A percentile compares a stretch with the other conserved stretches of the same genome.
These are phyloP conservation scores for Embiotoca jacksoni DNA, from an alignment of 2,113 vertebrate species.

Conservation along the genomic window DNA sequence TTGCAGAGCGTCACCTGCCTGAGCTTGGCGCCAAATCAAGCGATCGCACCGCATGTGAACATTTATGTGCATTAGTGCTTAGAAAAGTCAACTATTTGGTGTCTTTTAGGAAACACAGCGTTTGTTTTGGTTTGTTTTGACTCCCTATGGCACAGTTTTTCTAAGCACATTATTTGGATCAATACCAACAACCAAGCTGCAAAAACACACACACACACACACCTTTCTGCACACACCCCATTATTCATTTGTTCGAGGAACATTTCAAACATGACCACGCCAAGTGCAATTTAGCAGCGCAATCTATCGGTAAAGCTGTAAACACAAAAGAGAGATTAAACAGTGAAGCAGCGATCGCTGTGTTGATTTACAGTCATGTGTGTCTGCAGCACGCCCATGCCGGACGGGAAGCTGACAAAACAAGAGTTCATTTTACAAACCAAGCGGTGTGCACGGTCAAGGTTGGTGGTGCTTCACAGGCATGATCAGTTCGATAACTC, in stretches of 20 bases:
- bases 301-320: neutral
- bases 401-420: neutral
- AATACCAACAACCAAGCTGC: neutral
- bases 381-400: slow-evolving; percentile 25
- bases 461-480: slow-evolving; percentile 43
- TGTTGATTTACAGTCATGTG: slow-evolving; percentile 36
- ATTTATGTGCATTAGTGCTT: neutral
- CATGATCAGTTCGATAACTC: neutral
- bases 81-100: neutral
- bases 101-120: neutral
- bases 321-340: slow-evolving; percentile 15
- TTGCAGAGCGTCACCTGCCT: neutral
- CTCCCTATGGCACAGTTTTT: neutral
- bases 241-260: neutral
- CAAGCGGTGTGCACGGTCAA: neutral
- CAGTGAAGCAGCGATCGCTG: neutral
- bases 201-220: slow-evolving; percentile 4
- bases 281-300: slow-evolving; percentile 12
- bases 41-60: neutral
- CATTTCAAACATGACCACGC: slow-evolving; percentile 16
- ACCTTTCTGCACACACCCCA: slow-evolving; percentile 19
- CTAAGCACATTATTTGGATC: neutral
- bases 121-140: slow-evolving; percentile 6
- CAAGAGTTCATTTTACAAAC: neutral
- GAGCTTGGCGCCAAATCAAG: too few species aligned